These are phyloP conservation scores for Hypena proboscidalis DNA, from an alignment of 2,888 invertebrate genomes.

Conservation along the genomic window DNA sequence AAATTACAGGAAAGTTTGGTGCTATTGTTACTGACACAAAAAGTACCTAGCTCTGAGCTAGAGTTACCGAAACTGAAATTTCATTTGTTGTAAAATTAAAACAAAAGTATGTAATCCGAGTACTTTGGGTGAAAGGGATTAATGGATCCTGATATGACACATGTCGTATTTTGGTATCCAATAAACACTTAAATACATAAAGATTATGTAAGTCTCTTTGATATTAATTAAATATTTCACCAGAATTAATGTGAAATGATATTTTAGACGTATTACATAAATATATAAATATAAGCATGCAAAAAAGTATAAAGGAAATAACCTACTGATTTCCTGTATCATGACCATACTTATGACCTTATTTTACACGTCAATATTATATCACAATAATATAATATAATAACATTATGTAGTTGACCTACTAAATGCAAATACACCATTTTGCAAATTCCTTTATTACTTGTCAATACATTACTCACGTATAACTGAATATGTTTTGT, in stretches of 20 bases:
- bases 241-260: too few species aligned
- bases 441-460: slow-evolving; percentile 56
- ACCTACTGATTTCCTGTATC: slow-evolving; percentile 1
- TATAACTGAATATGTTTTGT: slow-evolving; percentile 31
- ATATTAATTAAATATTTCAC: too few species aligned
- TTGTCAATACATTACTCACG: slow-evolving; percentile 49
- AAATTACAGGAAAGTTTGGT: too few species aligned
- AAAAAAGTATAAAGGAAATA: slow-evolving; percentile 1
- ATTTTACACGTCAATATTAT: slow-evolving; percentile 20
- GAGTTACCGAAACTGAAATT: too few species aligned
- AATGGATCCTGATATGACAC: too few species aligned
- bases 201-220: too few species aligned
- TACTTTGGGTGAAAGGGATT: too few species aligned
- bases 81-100: too few species aligned
- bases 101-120: not conserved
- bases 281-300: slow-evolving; percentile 1
- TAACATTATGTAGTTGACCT: slow-evolving; percentile 43
- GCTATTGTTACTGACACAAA: too few species aligned
- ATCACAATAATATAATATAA: slow-evolving; percentile 17
- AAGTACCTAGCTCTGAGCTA: too few species aligned
- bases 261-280: not conserved
- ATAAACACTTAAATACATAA: too few species aligned
- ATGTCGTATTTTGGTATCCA: too few species aligned
- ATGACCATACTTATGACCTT: slow-evolving; percentile 22
- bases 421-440: slow-evolving; percentile 50